These are phyloP conservation scores for Diachasmimorpha longicaudata DNA, from an alignment of 1,140 invertebrate species.

Conservation along the genomic window DNA sequence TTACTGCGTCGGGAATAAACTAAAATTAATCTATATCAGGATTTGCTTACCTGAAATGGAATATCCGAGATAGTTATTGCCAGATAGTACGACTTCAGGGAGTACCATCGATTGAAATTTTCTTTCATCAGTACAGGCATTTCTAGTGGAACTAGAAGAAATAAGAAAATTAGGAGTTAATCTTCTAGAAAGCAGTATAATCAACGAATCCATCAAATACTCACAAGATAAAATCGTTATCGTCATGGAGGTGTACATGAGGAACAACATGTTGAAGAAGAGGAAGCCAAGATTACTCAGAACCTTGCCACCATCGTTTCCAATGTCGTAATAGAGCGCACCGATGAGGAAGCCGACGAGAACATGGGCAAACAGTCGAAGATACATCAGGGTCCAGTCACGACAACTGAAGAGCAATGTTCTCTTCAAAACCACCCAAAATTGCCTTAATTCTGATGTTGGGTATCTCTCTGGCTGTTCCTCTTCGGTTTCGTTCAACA, in stretches of 20 bases:
- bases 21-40: too few species aligned
- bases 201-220: conserved; percentile 21
- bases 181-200: too few species aligned
- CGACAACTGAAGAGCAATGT: conserved; percentile 80
- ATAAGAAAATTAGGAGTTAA: conserved; percentile 17
- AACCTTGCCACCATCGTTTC: conserved; percentile 92
- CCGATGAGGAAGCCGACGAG: conserved; percentile 92
- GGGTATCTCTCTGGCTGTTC: conserved; percentile 75
- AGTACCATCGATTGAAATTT: conserved; percentile 98
- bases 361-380: conserved; percentile 91
- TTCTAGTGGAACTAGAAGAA: conserved; percentile 84
- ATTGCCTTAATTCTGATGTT: conserved; percentile 77
- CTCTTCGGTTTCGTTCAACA: conserved; percentile 67
- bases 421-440: conserved; percentile 81
- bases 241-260: conserved; percentile 98
- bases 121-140: conserved; percentile 94
- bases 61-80: conserved; percentile 95
- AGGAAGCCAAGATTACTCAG: conserved; percentile 95
- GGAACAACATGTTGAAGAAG: conserved; percentile 97
- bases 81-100: conserved; percentile 91
- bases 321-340: conserved; percentile 90
- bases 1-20: too few species aligned
- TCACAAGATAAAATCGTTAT: conserved; percentile 95
- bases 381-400: conserved; percentile 93
- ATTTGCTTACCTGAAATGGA: conserved; percentile 84